Base-by-base conservation (phyloP, 2,888 invertebrate genomes). In the Netelia inedita region DNA sequence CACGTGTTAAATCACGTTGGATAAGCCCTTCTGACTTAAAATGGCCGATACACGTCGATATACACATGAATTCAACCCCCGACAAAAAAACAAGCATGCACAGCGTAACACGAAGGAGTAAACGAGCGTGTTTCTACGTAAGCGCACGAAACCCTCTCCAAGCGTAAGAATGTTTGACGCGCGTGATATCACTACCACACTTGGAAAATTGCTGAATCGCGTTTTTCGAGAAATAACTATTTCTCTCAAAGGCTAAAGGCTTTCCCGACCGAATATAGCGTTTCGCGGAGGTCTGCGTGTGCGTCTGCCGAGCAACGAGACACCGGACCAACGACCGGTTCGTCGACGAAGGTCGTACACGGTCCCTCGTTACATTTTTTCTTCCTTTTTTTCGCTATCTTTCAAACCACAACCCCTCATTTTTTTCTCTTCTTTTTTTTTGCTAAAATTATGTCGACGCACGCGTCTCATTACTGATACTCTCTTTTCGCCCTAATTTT, bases 131-230 rank as follows among this genome's bases (percentile, higher is more conserved):
- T 81, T 81, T 53, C 68, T 35, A 46, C 14, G 68, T 73, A 78
- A 85, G 80, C 68, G 28, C 28, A 76, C 59, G n/a, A 21, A 21
- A 71, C 63, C 16, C 79, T 71, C 63, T 19, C 21, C 3, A 46
- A 55, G 14, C 11, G 35, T 61, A 65, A 78, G 68, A 57, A 61
- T 68, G 53, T 80, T 72, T 28, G 16, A 35, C 63, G 69, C 55
- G 57, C 61, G 53, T 50, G 50, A 66, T 35, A 28, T 68, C 63
- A 28, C 28, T 3, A 0, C 28, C 28, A 28, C 28, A 28, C 5
- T 28, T 73, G 21, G 73, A 68, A 76, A 85, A 80, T 80, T 61
- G 79, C 83, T 80, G 83, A 85, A 82, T 76, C 75, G 85, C 83
- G 79, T 85, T 83, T 28, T 83, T 53, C 72, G 61, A 57, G 53